These are phyloP conservation scores for Melanotaenia parkinsoni DNA, from an alignment of 2,797 vertebrate species.

Conservation along the genomic window DNA sequence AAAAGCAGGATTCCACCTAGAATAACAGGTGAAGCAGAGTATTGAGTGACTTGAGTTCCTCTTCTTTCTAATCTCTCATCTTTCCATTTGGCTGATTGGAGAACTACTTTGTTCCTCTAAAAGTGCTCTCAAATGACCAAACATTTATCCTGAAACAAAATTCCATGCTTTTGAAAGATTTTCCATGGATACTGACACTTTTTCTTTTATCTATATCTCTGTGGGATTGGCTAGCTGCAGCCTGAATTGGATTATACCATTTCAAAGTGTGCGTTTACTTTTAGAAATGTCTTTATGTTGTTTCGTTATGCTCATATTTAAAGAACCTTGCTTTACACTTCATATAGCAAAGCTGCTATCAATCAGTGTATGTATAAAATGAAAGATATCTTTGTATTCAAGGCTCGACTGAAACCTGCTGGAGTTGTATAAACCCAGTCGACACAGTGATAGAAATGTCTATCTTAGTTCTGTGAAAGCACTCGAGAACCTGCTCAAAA, in stretches of 20 bases:
- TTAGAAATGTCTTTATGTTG: neutral
- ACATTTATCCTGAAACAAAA: conserved; percentile 51
- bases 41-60: conserved; percentile 41
- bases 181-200: conserved; percentile 24
- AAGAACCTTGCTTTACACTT: conserved; percentile 15
- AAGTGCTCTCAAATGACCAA: conserved; percentile 41
- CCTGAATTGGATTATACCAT: neutral
- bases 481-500: conserved; percentile 36
- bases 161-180: conserved; percentile 31
- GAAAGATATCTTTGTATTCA: conserved; percentile 28
- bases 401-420: conserved; percentile 32
- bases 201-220: neutral
- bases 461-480: conserved; percentile 34
- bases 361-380: conserved; percentile 27
- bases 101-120: conserved; percentile 38
- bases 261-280: conserved; percentile 5
- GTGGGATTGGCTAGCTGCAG: neutral
- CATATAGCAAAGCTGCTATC: neutral
- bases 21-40: conserved; percentile 75
- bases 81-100: conserved; percentile 9
- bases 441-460: conserved; percentile 17
- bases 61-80: conserved; percentile 4
- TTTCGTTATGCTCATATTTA: neutral
- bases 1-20: conserved; percentile 71
- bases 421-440: conserved; percentile 21